phyloP scores from a whole-genome alignment of 2,113 vertebrate species.

The Leucosticte australis region DNA sequence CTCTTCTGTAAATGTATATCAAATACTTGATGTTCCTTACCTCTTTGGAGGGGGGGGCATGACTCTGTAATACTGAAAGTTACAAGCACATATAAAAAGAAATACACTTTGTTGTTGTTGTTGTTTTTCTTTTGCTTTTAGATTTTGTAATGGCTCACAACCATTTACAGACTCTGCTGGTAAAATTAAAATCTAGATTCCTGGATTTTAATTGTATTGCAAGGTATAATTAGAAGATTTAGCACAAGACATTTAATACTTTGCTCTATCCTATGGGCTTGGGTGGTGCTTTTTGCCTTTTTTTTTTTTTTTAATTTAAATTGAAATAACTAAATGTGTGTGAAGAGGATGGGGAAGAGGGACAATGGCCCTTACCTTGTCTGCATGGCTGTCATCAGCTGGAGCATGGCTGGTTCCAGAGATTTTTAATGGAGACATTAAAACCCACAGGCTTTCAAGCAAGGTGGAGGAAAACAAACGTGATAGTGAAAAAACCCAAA shows the following conservation, averaged over 20 bases:
- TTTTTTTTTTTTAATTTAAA: too few species aligned
- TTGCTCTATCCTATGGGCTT: neutral
- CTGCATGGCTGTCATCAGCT: neutral
- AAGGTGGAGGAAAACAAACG: neutral
- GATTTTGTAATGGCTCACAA: neutral
- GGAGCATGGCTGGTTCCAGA: neutral
- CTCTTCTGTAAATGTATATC: neutral
- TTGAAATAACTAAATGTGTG: neutral
- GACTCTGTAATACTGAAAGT: neutral
- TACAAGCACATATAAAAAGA: neutral
- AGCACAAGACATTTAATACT: neutral
- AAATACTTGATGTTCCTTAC: neutral
- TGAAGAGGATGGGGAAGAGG: neutral
- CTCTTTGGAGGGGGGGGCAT: neutral
- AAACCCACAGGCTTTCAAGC: neutral
- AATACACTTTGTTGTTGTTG: neutral
- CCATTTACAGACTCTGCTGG: neutral
- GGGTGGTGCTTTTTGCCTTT: neutral
- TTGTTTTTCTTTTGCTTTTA: neutral
- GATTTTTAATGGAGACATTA: neutral
- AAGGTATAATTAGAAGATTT: neutral
- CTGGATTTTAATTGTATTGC: neutral
- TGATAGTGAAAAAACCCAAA: neutral
- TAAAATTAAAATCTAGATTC: neutral
- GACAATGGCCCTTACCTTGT: neutral